Conservation (phyloP, 2,113 vertebrate genomes). For the Tretioscincus oriximinensis region DNA sequence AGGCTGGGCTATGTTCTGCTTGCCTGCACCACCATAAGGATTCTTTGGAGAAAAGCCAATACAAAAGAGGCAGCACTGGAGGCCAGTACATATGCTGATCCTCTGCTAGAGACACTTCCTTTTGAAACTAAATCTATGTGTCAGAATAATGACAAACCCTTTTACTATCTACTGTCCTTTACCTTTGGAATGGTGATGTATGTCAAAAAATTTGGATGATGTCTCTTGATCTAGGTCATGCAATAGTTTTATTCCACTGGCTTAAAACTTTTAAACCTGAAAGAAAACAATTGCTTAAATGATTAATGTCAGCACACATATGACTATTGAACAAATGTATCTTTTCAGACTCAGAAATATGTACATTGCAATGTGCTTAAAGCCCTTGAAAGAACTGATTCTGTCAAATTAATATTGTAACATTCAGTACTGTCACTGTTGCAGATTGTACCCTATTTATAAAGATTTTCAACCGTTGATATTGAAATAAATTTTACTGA, state of each 20-base stretch:
- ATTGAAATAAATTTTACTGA: not conserved
- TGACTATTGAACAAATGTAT: not conserved
- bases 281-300: not conserved
- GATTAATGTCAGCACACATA: not conserved
- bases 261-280: not conserved
- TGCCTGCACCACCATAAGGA: not conserved
- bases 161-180: not conserved
- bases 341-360: not conserved
- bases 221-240: not conserved
- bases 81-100: not conserved
- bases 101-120: not conserved
- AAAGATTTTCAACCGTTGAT: not conserved
- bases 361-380: not conserved
- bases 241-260: not conserved
- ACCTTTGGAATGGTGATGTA: not conserved
- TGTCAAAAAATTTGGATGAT: not conserved
- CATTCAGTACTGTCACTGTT: not conserved
- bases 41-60: not conserved
- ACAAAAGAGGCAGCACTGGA: not conserved
- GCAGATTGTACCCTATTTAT: too few relatives aligned
- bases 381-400: not conserved
- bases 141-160: not conserved
- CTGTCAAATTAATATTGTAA: not conserved
- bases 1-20: not conserved
- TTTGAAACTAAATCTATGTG: not conserved